Conservation (phyloP, 1,140 invertebrate species). For the Anastrepha obliqua region DNA sequence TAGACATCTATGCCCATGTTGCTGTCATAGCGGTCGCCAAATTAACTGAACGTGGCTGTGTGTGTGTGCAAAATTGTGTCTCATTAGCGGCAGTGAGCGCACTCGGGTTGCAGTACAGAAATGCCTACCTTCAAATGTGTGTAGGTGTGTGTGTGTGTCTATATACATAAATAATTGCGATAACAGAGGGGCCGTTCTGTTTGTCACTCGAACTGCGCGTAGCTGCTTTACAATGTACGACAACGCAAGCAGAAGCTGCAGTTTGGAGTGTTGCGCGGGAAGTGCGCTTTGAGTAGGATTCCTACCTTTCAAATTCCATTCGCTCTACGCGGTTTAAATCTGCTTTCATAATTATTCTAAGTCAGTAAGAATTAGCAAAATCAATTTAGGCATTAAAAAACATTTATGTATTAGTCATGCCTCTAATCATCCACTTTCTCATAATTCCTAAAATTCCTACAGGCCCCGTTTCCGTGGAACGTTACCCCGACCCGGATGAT, state of each 20-base stretch:
- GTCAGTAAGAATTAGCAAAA: no score
- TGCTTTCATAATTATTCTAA: no score
- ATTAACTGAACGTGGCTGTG: conserved; percentile 40
- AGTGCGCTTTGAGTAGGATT: not conserved
- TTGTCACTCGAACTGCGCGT: not conserved
- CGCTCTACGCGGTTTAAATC: not conserved
- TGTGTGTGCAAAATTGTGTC: conserved; percentile 49
- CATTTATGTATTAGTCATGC: no score
- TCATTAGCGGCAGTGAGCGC: conserved; percentile 54
- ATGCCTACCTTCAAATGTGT: not conserved
- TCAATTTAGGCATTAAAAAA: no score
- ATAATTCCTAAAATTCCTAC: conserved; percentile 5
- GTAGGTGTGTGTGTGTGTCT: not conserved
- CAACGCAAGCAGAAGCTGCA: not conserved
- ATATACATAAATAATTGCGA: not conserved
- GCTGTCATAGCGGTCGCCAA: conserved; percentile 5
- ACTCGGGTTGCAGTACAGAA: not conserved
- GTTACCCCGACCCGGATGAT: conserved; percentile 66
- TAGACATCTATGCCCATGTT: not conserved
- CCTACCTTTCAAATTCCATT: not conserved
- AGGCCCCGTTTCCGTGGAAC: conserved; percentile 72
- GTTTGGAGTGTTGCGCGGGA: not conserved
- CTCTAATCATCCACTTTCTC: not conserved
- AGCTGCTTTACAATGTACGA: not conserved
- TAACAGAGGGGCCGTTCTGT: conserved; percentile 2